phyloP scores from a whole-genome alignment of 2,888 invertebrate species.

The Synergus umbraculus region DNA sequence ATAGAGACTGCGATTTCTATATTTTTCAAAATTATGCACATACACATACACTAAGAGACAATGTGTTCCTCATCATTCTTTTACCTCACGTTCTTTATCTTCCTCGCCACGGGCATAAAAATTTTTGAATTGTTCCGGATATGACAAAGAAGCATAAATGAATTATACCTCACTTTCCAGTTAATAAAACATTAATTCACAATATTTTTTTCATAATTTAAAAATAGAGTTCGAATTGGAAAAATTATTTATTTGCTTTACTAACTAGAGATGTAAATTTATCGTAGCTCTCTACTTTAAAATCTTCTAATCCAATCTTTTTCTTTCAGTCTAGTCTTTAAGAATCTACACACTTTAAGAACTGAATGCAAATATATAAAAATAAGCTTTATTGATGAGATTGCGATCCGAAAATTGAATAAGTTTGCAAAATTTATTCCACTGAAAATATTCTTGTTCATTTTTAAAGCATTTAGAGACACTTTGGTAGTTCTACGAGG shows the following conservation, averaged over 20 bases:
- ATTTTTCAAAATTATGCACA: not conserved
- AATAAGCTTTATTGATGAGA: no score
- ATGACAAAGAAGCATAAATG: not conserved
- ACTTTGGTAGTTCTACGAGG: not conserved
- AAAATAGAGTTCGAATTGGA: not conserved
- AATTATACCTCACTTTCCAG: not conserved
- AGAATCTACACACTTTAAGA: no score
- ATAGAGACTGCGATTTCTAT: not conserved
- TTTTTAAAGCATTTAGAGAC: not conserved
- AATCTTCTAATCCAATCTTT: no score
- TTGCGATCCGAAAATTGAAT: not conserved
- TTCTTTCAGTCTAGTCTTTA: no score
- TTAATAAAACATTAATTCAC: not conserved
- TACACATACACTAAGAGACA: not conserved
- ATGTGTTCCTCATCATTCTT: not conserved
- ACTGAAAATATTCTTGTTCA: not conserved
- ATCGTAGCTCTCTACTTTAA: no score
- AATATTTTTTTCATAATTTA: not conserved
- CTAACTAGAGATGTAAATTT: no score
- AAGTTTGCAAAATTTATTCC: not conserved
- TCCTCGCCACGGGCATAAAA: not conserved
- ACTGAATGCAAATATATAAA: no score
- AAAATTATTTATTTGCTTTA: no score
- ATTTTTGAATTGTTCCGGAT: not conserved
- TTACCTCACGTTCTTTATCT: not conserved